Conservation (phyloP, 2,113 vertebrate species). For the Protobothrops mucrosquamatus region DNA sequence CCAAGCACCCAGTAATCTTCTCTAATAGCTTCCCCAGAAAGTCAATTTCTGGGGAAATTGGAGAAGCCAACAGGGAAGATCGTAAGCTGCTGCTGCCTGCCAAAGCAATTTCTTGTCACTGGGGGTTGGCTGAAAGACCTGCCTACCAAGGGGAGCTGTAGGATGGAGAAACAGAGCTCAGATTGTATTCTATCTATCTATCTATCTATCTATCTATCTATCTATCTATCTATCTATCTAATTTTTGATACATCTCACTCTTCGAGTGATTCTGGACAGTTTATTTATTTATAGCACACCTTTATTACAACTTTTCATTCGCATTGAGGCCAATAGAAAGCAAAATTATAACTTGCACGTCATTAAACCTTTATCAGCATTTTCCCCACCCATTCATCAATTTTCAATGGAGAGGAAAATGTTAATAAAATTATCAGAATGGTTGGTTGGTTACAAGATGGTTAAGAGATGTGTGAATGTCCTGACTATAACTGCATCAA, state of each 20-base stretch:
- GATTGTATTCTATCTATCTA: too few species aligned
- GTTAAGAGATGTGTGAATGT: not conserved
- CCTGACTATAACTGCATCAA: not conserved
- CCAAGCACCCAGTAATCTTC: not conserved
- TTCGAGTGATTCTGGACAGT: not conserved
- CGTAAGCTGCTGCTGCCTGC: too few species aligned
- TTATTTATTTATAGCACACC: not conserved
- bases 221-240: too few species aligned
- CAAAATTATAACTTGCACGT: not conserved
- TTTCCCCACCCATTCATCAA: not conserved
- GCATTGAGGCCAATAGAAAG: not conserved
- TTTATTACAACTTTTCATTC: not conserved
- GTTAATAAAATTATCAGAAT: not conserved
- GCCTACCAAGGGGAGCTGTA: not conserved
- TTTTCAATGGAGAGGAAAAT: not conserved
- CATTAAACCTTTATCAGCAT: not conserved
- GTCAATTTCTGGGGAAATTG: not conserved
- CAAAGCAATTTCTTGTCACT: not conserved
- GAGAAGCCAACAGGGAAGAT: not conserved
- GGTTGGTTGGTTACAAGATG: not conserved
- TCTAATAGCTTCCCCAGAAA: not conserved
- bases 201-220: too few species aligned
- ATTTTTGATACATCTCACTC: not conserved
- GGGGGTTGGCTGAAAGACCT: not conserved
- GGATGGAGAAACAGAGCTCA: too few species aligned